A percentile compares a stretch with the other conserved stretches of the same genome.
Conservation (phyloP, 2,888 invertebrate species). For the Unio pictorum region DNA sequence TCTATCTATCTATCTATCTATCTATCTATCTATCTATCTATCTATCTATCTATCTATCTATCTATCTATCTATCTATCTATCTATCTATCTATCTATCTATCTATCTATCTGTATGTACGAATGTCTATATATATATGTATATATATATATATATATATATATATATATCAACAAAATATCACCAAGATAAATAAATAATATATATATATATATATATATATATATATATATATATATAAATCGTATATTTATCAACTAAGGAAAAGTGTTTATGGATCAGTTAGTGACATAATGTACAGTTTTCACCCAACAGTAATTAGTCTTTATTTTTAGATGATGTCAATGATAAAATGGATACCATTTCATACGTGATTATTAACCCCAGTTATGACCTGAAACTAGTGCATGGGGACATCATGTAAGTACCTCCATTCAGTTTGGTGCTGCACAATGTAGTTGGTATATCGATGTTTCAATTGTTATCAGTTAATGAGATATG, state of each 20-base stretch:
- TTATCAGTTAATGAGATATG: neutral
- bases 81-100: too few relatives aligned
- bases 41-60: too few relatives aligned
- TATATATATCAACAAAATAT: neutral
- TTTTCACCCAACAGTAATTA: neutral
- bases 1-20: too few relatives aligned
- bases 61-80: too few relatives aligned
- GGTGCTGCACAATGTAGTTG: too few relatives aligned
- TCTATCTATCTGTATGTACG: too few relatives aligned
- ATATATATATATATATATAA: too few relatives aligned
- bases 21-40: too few relatives aligned
- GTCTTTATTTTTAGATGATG: constrained; percentile 79
- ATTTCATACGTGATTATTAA: constrained; percentile 98
- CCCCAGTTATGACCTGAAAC: constrained; percentile 95
- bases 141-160: neutral
- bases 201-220: too few relatives aligned
- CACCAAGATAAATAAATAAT: too few relatives aligned
- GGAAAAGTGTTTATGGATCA: too few relatives aligned
- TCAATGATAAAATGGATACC: constrained; percentile 92
- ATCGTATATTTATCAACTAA: too few relatives aligned
- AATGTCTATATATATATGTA: neutral
- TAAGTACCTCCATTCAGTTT: constrained; percentile 74
- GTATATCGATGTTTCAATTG: neutral
- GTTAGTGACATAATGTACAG: neutral
- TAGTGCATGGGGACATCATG: constrained; percentile 97